Conservation (phyloP, 2,888 invertebrate genomes). For the Marronus borbonicus region DNA sequence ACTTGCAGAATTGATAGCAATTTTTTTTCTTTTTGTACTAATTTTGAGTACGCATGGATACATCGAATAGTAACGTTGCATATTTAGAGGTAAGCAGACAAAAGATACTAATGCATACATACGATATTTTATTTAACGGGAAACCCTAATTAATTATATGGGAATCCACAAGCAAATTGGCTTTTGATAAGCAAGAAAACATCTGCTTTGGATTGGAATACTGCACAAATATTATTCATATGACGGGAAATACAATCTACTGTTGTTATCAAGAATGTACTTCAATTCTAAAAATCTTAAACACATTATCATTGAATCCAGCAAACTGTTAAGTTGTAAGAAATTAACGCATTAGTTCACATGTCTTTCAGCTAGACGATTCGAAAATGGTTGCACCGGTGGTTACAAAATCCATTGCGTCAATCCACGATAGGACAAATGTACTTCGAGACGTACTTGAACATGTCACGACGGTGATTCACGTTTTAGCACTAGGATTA, state of each 20-base stretch:
- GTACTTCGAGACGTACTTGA: conserved; percentile 22
- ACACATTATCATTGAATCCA: neutral
- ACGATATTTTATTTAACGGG: too few relatives aligned
- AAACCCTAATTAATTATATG: too few relatives aligned
- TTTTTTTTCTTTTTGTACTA: neutral
- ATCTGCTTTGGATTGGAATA: too few relatives aligned
- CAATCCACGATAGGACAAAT: neutral
- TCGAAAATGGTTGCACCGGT: neutral
- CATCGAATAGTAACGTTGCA: neutral
- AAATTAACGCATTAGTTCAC: neutral
- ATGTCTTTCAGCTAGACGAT: conserved; percentile 6
- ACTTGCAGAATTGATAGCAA: neutral
- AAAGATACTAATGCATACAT: neutral
- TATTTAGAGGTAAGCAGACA: neutral
- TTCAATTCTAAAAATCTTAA: conserved; percentile 1
- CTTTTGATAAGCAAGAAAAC: too few relatives aligned
- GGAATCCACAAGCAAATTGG: too few relatives aligned
- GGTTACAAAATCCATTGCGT: neutral
- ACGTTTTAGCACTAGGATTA: conserved; percentile 38
- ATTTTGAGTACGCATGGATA: neutral
- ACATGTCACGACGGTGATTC: conserved; percentile 44
- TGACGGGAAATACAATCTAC: neutral
- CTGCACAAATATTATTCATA: neutral
- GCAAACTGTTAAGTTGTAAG: neutral
- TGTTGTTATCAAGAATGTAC: neutral